These are phyloP conservation scores for Idaea biselata DNA, from an alignment of 2,888 invertebrate genomes.

Conservation along the genomic window DNA sequence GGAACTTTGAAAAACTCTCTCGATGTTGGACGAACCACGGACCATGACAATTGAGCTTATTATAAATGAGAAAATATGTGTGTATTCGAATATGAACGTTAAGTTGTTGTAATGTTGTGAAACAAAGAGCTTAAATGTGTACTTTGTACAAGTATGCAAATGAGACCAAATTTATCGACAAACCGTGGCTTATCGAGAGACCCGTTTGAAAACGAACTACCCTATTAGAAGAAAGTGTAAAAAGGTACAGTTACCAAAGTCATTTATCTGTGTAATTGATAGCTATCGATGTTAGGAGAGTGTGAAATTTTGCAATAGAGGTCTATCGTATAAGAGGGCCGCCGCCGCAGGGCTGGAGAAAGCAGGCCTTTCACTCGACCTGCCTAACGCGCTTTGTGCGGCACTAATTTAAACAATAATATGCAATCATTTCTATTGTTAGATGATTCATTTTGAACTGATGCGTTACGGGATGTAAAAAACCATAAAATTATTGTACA, in stretches of 20 bases:
- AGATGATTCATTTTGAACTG: slow-evolving; percentile 36
- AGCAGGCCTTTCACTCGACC: slow-evolving; percentile 74
- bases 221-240: slow-evolving; percentile 41
- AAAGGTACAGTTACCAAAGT: slow-evolving; percentile 50
- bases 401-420: slow-evolving; percentile 66
- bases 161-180: slow-evolving; percentile 21
- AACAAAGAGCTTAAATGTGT: neutral
- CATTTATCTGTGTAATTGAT: slow-evolving; percentile 65
- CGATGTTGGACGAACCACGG: slow-evolving; percentile 54
- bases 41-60: slow-evolving; percentile 46
- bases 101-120: neutral
- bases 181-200: slow-evolving; percentile 11
- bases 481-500: slow-evolving; percentile 25
- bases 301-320: slow-evolving; percentile 74
- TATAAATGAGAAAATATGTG: slow-evolving; percentile 34
- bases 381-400: slow-evolving; percentile 48
- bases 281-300: slow-evolving; percentile 58
- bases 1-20: slow-evolving; percentile 53
- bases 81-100: neutral
- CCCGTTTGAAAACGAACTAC: slow-evolving; percentile 27
- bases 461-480: slow-evolving; percentile 23
- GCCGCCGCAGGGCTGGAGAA: slow-evolving; percentile 76
- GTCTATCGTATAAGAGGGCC: slow-evolving; percentile 63
- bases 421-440: slow-evolving; percentile 54
- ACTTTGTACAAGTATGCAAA: slow-evolving; percentile 15